Conservation (phyloP, 1,140 invertebrate species). For the Diprion similis region DNA sequence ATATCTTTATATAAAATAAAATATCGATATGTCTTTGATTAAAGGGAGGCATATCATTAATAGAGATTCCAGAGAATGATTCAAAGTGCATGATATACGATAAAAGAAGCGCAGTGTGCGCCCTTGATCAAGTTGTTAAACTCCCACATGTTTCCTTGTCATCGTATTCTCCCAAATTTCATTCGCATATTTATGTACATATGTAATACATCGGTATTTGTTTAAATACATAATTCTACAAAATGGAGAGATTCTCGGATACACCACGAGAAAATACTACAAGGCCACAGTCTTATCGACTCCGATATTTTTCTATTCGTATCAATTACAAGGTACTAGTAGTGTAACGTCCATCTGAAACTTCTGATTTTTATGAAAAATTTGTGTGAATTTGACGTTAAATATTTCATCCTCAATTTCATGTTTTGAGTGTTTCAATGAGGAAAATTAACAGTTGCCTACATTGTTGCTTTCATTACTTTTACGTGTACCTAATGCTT, state of each 20-base stretch:
- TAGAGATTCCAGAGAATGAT: background rate
- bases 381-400: no score
- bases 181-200: background rate
- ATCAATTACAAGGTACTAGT: background rate
- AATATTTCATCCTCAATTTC: no score
- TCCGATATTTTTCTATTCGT: background rate
- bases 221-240: background rate
- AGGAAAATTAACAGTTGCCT: no score
- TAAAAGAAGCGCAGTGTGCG: background rate
- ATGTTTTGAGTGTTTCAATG: no score
- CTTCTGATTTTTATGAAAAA: background rate
- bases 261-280: background rate
- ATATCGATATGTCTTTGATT: background rate
- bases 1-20: background rate
- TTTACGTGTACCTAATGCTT: no score
- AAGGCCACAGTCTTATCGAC: constrained; percentile 7
- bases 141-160: background rate
- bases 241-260: background rate
- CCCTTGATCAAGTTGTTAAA: background rate
- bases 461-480: no score
- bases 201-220: background rate
- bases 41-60: background rate
- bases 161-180: background rate
- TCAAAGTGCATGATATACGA: background rate
- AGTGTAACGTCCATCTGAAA: background rate